phyloP scores from a whole-genome alignment of 2,113 vertebrate species.

The Illadopsis cleaveri region DNA sequence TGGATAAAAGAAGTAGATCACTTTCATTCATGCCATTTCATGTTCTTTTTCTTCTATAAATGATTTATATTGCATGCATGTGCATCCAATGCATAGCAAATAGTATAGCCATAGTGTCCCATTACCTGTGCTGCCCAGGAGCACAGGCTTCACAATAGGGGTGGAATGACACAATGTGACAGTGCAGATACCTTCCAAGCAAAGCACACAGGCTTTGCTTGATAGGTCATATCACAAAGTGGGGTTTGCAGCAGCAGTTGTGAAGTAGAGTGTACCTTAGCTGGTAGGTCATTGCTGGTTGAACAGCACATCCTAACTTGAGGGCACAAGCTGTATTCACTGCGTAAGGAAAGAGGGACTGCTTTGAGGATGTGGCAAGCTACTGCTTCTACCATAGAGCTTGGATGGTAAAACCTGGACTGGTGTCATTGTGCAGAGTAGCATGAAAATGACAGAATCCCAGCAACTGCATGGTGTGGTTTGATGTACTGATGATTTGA shows the following conservation, averaged over 20 bases:
- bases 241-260: not conserved
- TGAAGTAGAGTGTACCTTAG: not conserved
- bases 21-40: not conserved
- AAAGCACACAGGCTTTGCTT: not conserved
- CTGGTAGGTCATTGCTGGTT: not conserved
- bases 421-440: not conserved
- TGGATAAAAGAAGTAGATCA: not conserved
- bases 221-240: not conserved
- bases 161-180: accelerated
- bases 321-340: not conserved
- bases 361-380: not conserved
- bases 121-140: not conserved
- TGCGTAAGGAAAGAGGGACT: accelerated
- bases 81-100: not conserved
- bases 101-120: too few species aligned
- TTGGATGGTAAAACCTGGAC: not conserved
- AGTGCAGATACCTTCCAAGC: not conserved
- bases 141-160: not conserved
- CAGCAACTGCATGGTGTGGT: not conserved
- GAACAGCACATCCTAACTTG: accelerated
- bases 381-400: not conserved
- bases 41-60: not conserved
- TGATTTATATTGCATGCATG: not conserved
- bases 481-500: not conserved
- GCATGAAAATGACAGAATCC: not conserved